Evolutionary conservation across 2,888 invertebrate genomes (phyloP).

Genomic region (Andrena bicolor): DNA sequence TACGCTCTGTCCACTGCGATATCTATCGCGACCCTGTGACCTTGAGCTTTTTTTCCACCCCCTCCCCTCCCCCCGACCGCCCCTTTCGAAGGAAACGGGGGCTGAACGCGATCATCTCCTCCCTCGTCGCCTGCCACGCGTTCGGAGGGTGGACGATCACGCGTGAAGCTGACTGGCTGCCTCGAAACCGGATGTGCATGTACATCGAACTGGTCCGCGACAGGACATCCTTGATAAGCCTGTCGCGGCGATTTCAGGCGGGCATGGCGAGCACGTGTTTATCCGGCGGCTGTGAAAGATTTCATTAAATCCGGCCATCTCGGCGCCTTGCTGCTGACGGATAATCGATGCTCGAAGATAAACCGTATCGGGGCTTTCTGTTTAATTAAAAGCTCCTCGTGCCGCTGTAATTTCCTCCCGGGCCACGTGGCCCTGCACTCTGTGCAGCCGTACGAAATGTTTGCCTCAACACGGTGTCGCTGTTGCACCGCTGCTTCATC

Average conservation of each 20-base stretch:
- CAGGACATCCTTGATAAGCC: background rate
- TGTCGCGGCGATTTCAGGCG: slow-evolving; percentile 17
- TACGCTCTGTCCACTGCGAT: slow-evolving; percentile 63
- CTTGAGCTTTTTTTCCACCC: slow-evolving; percentile 74
- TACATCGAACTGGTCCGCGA: background rate
- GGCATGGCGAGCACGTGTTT: slow-evolving; percentile 27
- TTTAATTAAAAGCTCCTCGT: slow-evolving; percentile 16
- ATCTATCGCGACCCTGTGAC: slow-evolving; percentile 73
- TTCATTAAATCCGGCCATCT: background rate
- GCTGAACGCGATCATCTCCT: slow-evolving; percentile 25
- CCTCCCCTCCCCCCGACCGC: background rate
- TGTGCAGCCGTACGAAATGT: background rate
- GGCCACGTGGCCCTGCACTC: background rate
- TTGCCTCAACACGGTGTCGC: background rate
- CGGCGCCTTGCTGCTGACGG: background rate
- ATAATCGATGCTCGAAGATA: slow-evolving; percentile 12
- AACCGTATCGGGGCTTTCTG: slow-evolving; percentile 9
- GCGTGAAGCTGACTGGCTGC: background rate
- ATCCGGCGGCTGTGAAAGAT: background rate
- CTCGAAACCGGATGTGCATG: background rate
- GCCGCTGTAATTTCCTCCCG: background rate
- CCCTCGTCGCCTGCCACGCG: background rate
- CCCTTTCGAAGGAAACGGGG: slow-evolving; percentile 25
- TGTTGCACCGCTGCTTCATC: too few species aligned
- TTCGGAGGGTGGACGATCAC: background rate